Conservation (phyloP, 2,797 vertebrate genomes). For the Botia almorhae region DNA sequence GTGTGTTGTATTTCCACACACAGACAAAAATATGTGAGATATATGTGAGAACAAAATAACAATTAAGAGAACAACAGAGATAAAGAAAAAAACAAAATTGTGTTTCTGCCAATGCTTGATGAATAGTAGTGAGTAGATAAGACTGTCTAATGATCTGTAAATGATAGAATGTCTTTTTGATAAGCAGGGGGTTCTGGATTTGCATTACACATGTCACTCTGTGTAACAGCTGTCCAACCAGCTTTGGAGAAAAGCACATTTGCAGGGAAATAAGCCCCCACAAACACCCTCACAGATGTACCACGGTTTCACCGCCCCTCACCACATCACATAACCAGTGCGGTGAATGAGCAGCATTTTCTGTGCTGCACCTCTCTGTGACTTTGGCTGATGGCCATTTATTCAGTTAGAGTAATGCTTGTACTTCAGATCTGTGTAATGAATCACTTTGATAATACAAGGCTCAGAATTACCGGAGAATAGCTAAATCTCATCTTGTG, state of each 20-base stretch:
- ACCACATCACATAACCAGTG: conserved; percentile 24
- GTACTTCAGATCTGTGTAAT: conserved; percentile 36
- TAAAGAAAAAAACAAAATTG: conserved; percentile 36
- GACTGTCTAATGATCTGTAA: conserved; percentile 74
- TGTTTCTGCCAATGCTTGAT: conserved; percentile 63
- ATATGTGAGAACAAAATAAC: background rate
- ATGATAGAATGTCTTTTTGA: conserved; percentile 54
- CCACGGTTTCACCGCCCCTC: background rate
- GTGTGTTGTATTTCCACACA: conserved; percentile 1
- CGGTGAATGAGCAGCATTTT: conserved; percentile 35
- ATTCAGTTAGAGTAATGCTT: conserved; percentile 22
- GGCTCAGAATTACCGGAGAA: conserved; percentile 25
- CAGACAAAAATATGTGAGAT: conserved; percentile 1
- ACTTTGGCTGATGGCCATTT: conserved; percentile 29
- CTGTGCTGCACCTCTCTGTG: background rate
- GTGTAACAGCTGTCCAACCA: conserved; percentile 11
- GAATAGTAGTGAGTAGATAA: conserved; percentile 66
- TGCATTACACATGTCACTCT: conserved; percentile 62
- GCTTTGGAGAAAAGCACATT: conserved; percentile 37
- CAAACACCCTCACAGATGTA: conserved; percentile 8
- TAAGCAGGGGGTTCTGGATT: conserved; percentile 35
- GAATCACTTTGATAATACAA: conserved; percentile 34
- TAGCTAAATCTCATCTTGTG: conserved; percentile 33
- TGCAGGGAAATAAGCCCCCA: conserved; percentile 16
- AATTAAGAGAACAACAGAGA: background rate